phyloP scores from a whole-genome alignment of 2,888 invertebrate species.

The Ceramica pisi region DNA sequence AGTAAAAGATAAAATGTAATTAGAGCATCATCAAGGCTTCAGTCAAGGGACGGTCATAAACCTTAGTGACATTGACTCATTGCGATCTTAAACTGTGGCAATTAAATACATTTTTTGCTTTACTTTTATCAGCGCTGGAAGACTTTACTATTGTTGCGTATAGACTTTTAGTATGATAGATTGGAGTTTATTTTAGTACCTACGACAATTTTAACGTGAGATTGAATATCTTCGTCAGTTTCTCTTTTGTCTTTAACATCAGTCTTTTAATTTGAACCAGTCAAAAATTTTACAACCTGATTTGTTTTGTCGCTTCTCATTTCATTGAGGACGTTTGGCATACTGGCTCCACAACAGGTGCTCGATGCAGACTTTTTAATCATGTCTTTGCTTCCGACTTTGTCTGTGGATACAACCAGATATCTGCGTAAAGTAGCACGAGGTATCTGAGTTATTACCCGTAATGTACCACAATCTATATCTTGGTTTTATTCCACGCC shows the following conservation, averaged over 20 bases:
- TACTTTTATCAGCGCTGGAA: slow-evolving; percentile 65
- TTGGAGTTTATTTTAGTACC: slow-evolving; percentile 9
- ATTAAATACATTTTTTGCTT: slow-evolving; percentile 67
- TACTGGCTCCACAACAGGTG: not conserved
- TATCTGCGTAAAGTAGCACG: slow-evolving; percentile 6
- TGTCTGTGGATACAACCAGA: not conserved
- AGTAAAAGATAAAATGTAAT: slow-evolving; percentile 61
- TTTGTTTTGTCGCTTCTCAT: not conserved
- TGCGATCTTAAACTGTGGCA: slow-evolving; percentile 67
- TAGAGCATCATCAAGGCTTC: slow-evolving; percentile 54
- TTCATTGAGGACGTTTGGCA: not conserved
- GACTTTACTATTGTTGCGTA: slow-evolving; percentile 59
- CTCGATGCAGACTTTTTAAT: not conserved
- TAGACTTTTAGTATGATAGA: slow-evolving; percentile 41
- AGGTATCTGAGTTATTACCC: slow-evolving; percentile 28
- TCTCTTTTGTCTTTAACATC: not conserved
- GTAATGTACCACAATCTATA: slow-evolving; percentile 27
- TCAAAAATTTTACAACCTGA: not conserved
- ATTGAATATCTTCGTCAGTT: not conserved
- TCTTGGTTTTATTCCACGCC: slow-evolving; percentile 29
- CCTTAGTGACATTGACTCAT: slow-evolving; percentile 68
- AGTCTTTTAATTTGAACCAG: not conserved
- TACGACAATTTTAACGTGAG: not conserved
- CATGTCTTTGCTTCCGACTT: not conserved
- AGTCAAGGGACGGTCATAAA: slow-evolving; percentile 55